Evolutionary conservation across 2,797 vertebrate genomes (phyloP).

Genomic region (Rhabdomys pumilio): DNA sequence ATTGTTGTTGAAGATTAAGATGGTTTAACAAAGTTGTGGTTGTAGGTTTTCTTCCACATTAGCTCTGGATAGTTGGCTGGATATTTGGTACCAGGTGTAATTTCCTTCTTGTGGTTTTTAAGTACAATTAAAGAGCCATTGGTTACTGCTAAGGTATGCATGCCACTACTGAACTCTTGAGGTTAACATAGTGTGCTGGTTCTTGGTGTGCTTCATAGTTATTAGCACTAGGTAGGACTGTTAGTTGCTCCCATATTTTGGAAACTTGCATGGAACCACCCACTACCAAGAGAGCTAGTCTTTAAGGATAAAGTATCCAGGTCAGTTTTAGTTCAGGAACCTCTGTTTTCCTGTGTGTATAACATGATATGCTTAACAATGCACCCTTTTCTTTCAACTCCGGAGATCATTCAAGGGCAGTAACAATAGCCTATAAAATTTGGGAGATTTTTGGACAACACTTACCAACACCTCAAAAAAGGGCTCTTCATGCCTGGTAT

Average conservation of each 20-base stretch:
- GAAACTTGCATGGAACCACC: background rate
- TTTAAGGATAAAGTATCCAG: background rate
- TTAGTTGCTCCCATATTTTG: background rate
- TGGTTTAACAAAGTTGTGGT: background rate
- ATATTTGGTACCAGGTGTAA: background rate
- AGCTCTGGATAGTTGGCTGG: background rate
- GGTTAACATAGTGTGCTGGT: background rate
- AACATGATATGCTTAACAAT: background rate
- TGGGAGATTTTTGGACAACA: background rate
- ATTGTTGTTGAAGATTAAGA: background rate
- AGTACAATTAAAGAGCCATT: background rate
- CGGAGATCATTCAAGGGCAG: background rate
- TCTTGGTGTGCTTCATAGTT: background rate
- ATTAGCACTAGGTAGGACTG: background rate
- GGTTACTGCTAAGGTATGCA: background rate
- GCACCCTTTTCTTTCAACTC: background rate
- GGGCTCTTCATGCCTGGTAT: background rate
- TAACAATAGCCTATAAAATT: background rate
- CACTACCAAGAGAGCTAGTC: background rate
- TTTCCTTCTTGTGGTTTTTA: background rate
- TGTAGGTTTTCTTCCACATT: background rate
- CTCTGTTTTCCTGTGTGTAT: background rate
- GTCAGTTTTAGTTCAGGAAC: background rate
- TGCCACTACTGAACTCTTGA: background rate
- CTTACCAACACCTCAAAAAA: background rate